A percentile compares a stretch with the other conserved stretches of the same genome.
phyloP scores from a whole-genome alignment of 2,888 invertebrate species.

The Plebejus argus region DNA sequence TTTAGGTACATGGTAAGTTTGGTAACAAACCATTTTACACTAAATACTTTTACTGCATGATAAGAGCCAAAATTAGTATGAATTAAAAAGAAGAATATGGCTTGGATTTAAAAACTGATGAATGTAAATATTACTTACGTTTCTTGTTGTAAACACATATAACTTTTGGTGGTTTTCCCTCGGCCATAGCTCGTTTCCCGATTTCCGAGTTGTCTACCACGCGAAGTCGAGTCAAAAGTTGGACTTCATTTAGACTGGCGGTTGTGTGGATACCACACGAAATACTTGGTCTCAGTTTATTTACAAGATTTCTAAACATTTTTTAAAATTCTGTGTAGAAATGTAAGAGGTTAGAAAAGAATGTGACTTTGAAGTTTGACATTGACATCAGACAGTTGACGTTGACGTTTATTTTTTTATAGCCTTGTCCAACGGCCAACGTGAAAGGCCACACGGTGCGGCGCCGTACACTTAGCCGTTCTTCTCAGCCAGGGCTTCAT shows the following conservation, averaged over 20 bases:
- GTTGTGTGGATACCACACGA: slow-evolving; percentile 81
- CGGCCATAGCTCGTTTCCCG: slow-evolving; percentile 96
- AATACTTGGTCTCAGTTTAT: slow-evolving; percentile 49
- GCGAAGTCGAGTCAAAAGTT: slow-evolving; percentile 87
- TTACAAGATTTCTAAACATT: slow-evolving; percentile 63
- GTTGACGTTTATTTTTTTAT: no score
- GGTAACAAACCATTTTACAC: no score
- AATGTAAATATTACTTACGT: slow-evolving; percentile 55
- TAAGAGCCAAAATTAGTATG: neutral
- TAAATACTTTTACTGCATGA: no score
- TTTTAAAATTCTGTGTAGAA: slow-evolving; percentile 39
- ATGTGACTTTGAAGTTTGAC: slow-evolving; percentile 11
- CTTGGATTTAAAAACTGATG: neutral
- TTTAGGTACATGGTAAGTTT: no score
- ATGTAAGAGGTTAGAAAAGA: neutral
- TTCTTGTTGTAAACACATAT: slow-evolving; percentile 96
- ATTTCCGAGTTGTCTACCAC: slow-evolving; percentile 98
- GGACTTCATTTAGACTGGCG: slow-evolving; percentile 82
- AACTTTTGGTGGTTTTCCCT: slow-evolving; percentile 95
- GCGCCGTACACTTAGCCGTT: no score
- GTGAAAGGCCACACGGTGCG: no score
- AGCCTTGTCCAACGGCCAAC: no score
- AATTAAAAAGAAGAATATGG: neutral
- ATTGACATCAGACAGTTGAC: neutral
- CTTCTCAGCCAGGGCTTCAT: no score